Conservation (phyloP, 2,113 vertebrate species). For the Gobiocypris rarus region DNA sequence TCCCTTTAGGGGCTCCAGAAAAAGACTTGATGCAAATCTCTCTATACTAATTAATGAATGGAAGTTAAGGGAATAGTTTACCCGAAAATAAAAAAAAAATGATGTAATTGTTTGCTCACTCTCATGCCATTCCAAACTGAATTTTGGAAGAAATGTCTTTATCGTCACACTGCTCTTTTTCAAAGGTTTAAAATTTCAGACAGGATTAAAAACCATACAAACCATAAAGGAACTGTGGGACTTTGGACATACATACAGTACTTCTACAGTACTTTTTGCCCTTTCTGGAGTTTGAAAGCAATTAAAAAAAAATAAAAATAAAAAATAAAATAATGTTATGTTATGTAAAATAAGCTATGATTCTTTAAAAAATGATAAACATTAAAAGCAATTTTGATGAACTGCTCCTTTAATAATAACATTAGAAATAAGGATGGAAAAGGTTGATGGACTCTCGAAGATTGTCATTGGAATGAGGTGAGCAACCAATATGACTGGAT, state of each 20-base stretch:
- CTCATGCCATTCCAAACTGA: not conserved
- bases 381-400: too few species aligned
- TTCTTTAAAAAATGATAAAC: not conserved
- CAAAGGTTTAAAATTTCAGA: not conserved
- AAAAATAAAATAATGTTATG: too few species aligned
- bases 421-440: not conserved
- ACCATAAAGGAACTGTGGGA: not conserved
- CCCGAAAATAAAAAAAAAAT: not conserved
- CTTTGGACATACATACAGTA: too few species aligned
- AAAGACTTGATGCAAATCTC: not conserved
- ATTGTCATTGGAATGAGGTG: not conserved
- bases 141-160: not conserved
- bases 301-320: too few species aligned
- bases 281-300: not conserved
- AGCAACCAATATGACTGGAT: conserved; percentile 2
- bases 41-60: not conserved
- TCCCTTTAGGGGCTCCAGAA: too few species aligned
- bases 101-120: not conserved
- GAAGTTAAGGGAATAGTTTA: not conserved
- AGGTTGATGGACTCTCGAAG: not conserved
- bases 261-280: too few species aligned
- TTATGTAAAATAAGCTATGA: too few species aligned
- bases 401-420: too few species aligned
- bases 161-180: not conserved
- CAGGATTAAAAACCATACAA: too few species aligned